Percentiles rank a stretch among this genome's conserved stretches.
Evolutionary conservation across 1,140 invertebrate species (phyloP).

Genomic region (Anastrepha obliqua): DNA sequence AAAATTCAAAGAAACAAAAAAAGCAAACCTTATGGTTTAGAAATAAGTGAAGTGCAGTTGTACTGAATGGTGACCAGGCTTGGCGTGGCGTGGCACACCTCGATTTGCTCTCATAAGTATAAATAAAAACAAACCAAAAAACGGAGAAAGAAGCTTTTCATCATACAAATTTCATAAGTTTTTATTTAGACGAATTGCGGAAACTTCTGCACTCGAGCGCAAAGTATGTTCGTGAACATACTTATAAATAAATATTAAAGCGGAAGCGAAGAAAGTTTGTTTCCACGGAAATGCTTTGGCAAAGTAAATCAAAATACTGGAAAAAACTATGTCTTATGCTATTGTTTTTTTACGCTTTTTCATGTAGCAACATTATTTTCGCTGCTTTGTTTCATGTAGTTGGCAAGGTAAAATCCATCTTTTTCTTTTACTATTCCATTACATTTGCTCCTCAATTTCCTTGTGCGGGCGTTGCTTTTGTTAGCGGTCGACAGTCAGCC

Average conservation of each 20-base stretch:
- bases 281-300: background rate
- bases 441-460: background rate
- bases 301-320: background rate
- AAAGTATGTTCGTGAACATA: background rate
- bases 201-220: slow-evolving; percentile 37
- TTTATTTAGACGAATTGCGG: slow-evolving; percentile 53
- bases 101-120: background rate
- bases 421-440: background rate
- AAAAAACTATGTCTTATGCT: background rate
- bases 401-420: too few species aligned
- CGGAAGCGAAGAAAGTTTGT: background rate
- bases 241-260: slow-evolving; percentile 18
- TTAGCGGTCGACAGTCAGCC: background rate
- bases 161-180: slow-evolving; percentile 56
- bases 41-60: background rate
- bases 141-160: background rate
- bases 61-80: background rate
- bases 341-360: background rate
- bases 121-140: background rate
- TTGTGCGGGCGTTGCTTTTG: background rate
- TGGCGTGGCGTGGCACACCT: background rate
- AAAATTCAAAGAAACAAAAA: background rate
- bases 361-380: background rate
- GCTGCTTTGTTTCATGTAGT: slow-evolving; percentile 3
- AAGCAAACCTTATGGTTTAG: background rate